Conservation (phyloP, 1,140 invertebrate genomes). For the Harlomillsia oculata region DNA sequence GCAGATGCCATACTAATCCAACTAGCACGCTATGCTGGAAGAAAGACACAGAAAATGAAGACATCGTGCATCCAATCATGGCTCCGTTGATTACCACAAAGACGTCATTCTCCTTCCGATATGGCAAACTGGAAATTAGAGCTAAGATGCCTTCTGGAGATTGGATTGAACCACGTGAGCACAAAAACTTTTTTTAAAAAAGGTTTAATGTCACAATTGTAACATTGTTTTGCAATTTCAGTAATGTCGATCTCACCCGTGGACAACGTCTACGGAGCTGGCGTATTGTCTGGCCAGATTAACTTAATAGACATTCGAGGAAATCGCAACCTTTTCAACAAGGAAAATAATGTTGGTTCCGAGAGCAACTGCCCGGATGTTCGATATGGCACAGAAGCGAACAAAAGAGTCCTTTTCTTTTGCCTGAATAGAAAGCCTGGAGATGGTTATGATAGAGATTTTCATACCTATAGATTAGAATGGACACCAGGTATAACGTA, state of each 20-base stretch:
- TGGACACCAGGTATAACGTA: conserved; percentile 1
- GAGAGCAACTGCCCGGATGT: background rate
- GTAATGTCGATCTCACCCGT: background rate
- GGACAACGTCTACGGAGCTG: background rate
- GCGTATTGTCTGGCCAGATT: background rate
- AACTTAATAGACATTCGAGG: background rate
- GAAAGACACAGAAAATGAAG: background rate
- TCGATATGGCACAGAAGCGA: background rate
- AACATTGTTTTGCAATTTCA: background rate
- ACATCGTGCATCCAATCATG: conserved; percentile 36
- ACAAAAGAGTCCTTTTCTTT: background rate
- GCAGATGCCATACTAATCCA: background rate
- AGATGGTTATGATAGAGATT: background rate
- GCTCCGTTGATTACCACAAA: conserved; percentile 40
- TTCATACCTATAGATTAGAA: background rate
- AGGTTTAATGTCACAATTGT: background rate
- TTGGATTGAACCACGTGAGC: conserved; percentile 44
- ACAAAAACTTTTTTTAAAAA: background rate
- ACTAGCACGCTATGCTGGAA: conserved; percentile 14
- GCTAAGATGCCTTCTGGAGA: conserved; percentile 44
- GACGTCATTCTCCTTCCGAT: conserved; percentile 38
- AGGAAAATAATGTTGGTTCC: background rate
- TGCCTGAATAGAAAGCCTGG: background rate
- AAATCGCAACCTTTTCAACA: background rate
- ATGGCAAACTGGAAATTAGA: conserved; percentile 42